Evolutionary conservation across 2,113 vertebrate genomes (phyloP).

Genomic region (Labeo rohita): DNA sequence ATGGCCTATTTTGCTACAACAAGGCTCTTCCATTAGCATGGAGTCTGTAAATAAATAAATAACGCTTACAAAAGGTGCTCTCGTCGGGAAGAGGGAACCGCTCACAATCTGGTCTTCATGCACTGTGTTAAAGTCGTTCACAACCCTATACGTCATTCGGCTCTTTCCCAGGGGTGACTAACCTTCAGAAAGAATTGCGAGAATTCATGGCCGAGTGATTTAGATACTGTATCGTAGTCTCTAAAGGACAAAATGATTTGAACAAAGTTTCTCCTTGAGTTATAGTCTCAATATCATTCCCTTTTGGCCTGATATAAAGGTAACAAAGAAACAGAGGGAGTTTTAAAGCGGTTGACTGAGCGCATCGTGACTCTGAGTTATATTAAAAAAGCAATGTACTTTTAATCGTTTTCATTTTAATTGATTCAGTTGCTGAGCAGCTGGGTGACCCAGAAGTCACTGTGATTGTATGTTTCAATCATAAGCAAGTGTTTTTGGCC

Average conservation of each 20-base stretch:
- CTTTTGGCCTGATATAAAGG: neutral
- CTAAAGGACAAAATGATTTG: constrained; percentile 7
- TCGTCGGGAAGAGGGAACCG: constrained; percentile 19
- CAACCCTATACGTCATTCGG: neutral
- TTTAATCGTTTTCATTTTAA: neutral
- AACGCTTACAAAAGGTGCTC: constrained; percentile 31
- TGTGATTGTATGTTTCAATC: neutral
- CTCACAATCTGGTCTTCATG: neutral
- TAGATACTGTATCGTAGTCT: neutral
- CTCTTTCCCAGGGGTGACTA: neutral
- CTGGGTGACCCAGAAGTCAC: neutral
- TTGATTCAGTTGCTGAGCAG: neutral
- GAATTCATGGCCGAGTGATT: neutral
- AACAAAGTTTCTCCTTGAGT: constrained; percentile 17
- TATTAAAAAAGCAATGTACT: constrained; percentile 9
- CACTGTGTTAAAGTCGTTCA: neutral
- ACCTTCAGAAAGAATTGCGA: neutral
- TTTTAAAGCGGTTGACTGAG: neutral
- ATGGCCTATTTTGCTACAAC: constrained; percentile 53
- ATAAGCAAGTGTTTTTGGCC: neutral
- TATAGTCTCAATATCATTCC: constrained; percentile 25
- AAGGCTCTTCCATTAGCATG: constrained; percentile 53
- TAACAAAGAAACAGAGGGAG: neutral
- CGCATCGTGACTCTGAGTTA: neutral
- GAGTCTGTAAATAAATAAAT: constrained; percentile 51